phyloP scores from a whole-genome alignment of 2,113 vertebrate genomes.

The Podarcis muralis region DNA sequence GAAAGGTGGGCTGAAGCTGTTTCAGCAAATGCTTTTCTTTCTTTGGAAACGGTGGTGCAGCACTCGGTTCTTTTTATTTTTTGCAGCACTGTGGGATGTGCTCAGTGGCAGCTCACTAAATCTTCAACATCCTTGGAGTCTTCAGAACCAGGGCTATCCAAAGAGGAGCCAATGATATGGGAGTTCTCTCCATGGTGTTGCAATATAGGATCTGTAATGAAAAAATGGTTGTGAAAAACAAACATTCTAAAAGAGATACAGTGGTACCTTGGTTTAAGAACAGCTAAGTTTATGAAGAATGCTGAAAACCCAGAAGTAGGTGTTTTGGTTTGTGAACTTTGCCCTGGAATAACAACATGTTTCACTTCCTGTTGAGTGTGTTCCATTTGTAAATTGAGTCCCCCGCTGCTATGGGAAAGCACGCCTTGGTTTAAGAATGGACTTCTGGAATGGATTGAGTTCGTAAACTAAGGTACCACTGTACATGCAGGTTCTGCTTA shows the following conservation, averaged over 20 bases:
- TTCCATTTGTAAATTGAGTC: too few species aligned
- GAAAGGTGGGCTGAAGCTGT: conserved; percentile 44
- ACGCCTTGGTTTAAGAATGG: too few species aligned
- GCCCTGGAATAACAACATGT: too few species aligned
- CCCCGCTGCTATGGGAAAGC: too few species aligned
- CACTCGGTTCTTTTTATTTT: conserved; percentile 7
- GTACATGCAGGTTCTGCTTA: too few species aligned
- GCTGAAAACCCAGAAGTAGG: too few species aligned
- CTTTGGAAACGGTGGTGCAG: conserved; percentile 65
- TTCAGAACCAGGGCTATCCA: conserved; percentile 79
- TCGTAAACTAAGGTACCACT: too few species aligned
- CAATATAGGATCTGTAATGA: conserved; percentile 89
- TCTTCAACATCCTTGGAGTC: conserved; percentile 81
- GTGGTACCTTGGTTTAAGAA: too few species aligned
- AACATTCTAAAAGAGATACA: neutral
- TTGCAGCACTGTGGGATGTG: conserved; percentile 31
- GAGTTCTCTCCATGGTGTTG: conserved; percentile 88
- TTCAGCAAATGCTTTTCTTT: conserved; percentile 42
- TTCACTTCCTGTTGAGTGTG: too few species aligned
- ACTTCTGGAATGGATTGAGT: too few species aligned
- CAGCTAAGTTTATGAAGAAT: too few species aligned
- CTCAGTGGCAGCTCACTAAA: conserved; percentile 77
- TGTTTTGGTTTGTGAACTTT: too few species aligned
- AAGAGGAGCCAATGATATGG: conserved; percentile 79
- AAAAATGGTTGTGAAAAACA: neutral